Conservation (phyloP, 2,113 vertebrate species). For the Oryzias melastigma region DNA sequence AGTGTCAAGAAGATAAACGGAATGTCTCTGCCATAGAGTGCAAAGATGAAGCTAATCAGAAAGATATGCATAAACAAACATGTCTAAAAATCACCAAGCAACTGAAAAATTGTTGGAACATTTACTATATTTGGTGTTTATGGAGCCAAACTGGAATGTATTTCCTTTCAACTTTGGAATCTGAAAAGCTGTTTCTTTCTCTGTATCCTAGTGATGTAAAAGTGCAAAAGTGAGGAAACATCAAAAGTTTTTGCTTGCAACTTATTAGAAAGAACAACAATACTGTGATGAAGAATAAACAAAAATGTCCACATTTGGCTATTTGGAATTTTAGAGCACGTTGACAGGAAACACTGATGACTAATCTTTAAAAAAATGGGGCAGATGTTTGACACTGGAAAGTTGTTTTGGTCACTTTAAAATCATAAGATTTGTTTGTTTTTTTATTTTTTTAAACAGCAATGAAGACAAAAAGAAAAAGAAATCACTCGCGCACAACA, state of each 20-base stretch:
- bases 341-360: slow-evolving; percentile 58
- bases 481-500: too few relatives aligned
- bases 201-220: slow-evolving; percentile 13
- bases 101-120: too few relatives aligned
- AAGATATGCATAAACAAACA: too few relatives aligned
- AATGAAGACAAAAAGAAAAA: slow-evolving; percentile 61
- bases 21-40: too few relatives aligned
- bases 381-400: slow-evolving; percentile 34
- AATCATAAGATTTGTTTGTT: slow-evolving; percentile 35
- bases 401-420: slow-evolving; percentile 62
- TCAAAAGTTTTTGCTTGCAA: slow-evolving; percentile 37
- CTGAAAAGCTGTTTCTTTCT: slow-evolving; percentile 2
- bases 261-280: slow-evolving; percentile 50
- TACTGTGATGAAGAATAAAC: slow-evolving; percentile 70
- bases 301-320: slow-evolving; percentile 68
- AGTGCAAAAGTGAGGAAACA: slow-evolving; percentile 19
- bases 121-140: not conserved
- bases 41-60: too few relatives aligned
- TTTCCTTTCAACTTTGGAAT: slow-evolving; percentile 11
- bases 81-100: too few relatives aligned
- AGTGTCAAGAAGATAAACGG: too few relatives aligned
- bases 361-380: slow-evolving; percentile 22
- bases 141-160: slow-evolving; percentile 21
- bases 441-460: slow-evolving; percentile 33
- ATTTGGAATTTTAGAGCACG: slow-evolving; percentile 41